A percentile compares a stretch with the other conserved stretches of the same genome.
Evolutionary conservation across 2,888 invertebrate species (phyloP).

Genomic region (Cheilosia impressa): DNA sequence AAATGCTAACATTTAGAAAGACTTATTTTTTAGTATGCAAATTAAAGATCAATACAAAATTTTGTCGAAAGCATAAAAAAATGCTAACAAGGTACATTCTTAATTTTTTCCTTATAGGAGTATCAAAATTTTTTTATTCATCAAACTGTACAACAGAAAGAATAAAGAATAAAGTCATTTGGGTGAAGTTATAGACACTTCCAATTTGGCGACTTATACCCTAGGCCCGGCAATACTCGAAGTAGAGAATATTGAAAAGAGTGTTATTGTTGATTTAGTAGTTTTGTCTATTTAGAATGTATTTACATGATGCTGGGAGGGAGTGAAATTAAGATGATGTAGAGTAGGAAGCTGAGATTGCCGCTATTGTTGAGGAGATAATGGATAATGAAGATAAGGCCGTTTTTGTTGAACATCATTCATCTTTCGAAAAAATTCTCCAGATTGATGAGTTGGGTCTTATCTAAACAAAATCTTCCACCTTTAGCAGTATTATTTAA

Average conservation of each 20-base stretch:
- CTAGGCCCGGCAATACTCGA: background rate
- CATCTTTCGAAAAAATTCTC: background rate
- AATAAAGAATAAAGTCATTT: background rate
- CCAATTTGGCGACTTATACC: background rate
- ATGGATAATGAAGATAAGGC: background rate
- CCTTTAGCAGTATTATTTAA: background rate
- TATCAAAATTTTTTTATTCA: background rate
- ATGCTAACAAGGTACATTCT: conserved; percentile 4
- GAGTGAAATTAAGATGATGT: background rate
- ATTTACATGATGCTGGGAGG: background rate
- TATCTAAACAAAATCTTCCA: conserved; percentile 6
- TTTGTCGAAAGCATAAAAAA: conserved; percentile 11
- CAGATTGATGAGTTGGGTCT: conserved; percentile 10
- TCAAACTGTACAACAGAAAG: no score
- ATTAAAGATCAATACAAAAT: conserved; percentile 1
- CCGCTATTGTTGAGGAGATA: background rate
- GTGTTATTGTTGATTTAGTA: background rate
- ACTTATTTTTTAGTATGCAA: conserved; percentile 27
- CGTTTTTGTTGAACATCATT: background rate
- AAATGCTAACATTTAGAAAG: conserved; percentile 2
- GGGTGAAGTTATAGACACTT: background rate
- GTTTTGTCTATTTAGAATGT: background rate
- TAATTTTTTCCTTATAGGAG: no score
- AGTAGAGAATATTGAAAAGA: background rate
- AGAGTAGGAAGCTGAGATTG: background rate